Base-by-base conservation (phyloP, 2,888 invertebrate genomes). In the Nymphalis polychloros region DNA sequence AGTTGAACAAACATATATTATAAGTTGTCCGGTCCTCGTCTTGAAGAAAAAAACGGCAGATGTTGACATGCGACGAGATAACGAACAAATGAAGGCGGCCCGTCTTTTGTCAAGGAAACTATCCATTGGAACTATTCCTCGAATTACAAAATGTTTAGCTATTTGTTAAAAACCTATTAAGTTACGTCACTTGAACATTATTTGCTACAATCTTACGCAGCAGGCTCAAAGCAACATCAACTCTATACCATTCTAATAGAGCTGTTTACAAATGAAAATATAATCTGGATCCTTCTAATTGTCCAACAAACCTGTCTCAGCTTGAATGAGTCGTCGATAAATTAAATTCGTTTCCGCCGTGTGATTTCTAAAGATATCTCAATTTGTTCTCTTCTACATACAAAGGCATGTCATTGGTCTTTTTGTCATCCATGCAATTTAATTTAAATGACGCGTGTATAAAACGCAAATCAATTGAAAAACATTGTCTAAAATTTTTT, bases 131-230 rank as follows among this genome's bases (percentile, higher is more conserved):
- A 82, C 85, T 85, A 84, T 92, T 92, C 91, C 79, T 81, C 88
- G 92, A 91, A 92, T 91, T 85, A 88, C 88, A 57, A 88, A 92
- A 89, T 88, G 88, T 88, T 92, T 92, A 89, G 89, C 87, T 90
- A 92, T 92, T 92, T 92, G 92, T 92, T 90, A 91, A 89, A 91
- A 81, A 89, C 87, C 88, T 86, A 92, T 92, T 92, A 90, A 85
- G 89, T 86, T 88, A 83, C 72, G 70, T 70, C 70, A 72, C 59
- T 68, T 69, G 53, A 64, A 41, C 52, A 41, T 35, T 31, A n/a
- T 57, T 57, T 35, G 35, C 57, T 35, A 57, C 8, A 27, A 0
- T 41, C 8, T n/a, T 66, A 75, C 71, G 52, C 47, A n/a, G 82
- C 5, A 27, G 13, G 10, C 2, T 50, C 20, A 41, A 19, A 8